These are phyloP conservation scores for Gastrophysa polygoni DNA, from an alignment of 2,888 invertebrate genomes.

Conservation along the genomic window DNA sequence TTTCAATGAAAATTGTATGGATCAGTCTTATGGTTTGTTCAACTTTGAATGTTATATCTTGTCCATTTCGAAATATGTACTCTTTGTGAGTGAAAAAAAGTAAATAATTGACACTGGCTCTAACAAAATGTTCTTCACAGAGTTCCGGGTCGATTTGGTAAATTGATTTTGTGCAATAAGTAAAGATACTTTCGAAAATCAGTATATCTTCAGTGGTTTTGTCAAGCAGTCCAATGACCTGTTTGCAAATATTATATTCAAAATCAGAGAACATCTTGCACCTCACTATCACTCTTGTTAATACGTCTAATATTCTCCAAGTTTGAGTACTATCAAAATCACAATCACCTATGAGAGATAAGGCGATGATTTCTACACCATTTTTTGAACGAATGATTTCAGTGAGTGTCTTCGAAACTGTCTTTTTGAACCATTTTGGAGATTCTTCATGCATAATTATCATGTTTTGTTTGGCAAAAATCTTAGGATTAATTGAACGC, in stretches of 20 bases:
- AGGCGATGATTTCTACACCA: conserved; percentile 69
- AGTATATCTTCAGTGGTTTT: conserved; percentile 30
- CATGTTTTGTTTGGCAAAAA: conserved; percentile 73
- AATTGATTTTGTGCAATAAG: conserved; percentile 63
- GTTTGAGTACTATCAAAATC: conserved; percentile 62
- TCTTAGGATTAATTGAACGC: conserved; percentile 64
- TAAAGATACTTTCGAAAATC: conserved; percentile 56
- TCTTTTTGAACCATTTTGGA: conserved; percentile 69
- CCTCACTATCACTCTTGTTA: conserved; percentile 68
- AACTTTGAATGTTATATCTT: conserved; percentile 45
- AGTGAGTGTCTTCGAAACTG: conserved; percentile 67
- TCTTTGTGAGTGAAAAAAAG: conserved; percentile 41
- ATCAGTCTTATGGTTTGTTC: conserved; percentile 45
- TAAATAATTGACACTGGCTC: conserved; percentile 33
- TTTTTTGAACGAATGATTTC: conserved; percentile 64
- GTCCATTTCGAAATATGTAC: conserved; percentile 46
- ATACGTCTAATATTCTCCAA: conserved; percentile 72
- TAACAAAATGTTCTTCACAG: conserved; percentile 55
- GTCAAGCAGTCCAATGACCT: conserved; percentile 59
- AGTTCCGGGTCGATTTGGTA: conserved; percentile 60
- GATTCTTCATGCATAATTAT: conserved; percentile 65
- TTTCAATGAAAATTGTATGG: conserved; percentile 45
- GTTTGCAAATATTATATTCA: conserved; percentile 61
- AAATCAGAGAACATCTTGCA: conserved; percentile 64
- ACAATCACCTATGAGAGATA: conserved; percentile 64